A percentile compares a stretch with the other conserved stretches of the same genome.
Evolutionary conservation across 92 coral and sea anemone species (phyloP).

Genomic region (Siderastrea radians): DNA sequence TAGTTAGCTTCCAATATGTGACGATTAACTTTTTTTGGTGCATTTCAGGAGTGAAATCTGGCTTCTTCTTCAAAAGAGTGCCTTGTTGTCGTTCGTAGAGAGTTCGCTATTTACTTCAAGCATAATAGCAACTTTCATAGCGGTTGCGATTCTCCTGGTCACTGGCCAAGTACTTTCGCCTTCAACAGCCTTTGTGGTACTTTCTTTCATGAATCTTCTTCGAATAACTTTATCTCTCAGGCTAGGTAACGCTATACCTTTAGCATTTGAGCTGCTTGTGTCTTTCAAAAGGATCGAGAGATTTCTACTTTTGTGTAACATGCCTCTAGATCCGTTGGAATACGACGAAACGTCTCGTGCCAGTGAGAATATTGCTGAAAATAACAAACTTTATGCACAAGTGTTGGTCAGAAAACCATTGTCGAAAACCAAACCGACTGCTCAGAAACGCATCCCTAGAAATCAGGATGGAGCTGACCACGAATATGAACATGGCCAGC

Average conservation of each 20-base stretch:
- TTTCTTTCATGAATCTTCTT: slow-evolving; percentile 12
- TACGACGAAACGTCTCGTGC: neutral
- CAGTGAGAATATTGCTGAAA: neutral
- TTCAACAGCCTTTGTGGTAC: slow-evolving; percentile 10
- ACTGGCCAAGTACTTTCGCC: neutral
- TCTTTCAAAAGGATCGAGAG: slow-evolving; percentile 11
- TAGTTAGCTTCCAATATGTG: neutral
- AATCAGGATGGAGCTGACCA: neutral
- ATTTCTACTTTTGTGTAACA: neutral
- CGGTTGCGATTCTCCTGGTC: neutral
- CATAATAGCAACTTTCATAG: neutral
- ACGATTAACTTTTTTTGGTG: neutral
- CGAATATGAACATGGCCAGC: neutral
- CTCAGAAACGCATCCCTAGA: neutral
- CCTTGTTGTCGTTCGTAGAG: slow-evolving; percentile 10
- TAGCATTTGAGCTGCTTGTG: slow-evolving; percentile 1
- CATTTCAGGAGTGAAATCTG: slow-evolving; percentile 3
- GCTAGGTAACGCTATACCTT: slow-evolving; percentile 7
- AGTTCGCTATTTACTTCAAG: neutral
- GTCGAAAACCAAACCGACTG: neutral
- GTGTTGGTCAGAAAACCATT: neutral
- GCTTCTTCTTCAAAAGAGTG: slow-evolving; percentile 7
- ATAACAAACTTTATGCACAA: neutral
- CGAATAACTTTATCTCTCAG: neutral
- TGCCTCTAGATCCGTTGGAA: neutral